Evolutionary conservation across 2,888 invertebrate genomes (phyloP).

Genomic region (Noctua pronuba): DNA sequence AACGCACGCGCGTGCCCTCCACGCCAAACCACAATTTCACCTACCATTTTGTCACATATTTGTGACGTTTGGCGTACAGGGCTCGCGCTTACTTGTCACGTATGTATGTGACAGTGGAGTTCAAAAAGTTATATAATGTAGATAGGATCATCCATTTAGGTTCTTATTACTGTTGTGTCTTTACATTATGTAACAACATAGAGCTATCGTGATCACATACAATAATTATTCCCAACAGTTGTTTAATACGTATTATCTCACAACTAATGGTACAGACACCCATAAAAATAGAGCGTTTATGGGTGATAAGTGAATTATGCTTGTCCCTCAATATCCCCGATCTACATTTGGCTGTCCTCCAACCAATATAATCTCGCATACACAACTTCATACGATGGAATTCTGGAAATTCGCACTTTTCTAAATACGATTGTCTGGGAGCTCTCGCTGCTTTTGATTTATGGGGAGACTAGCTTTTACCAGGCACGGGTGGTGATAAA

Average conservation of each 20-base stretch:
- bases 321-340: slow-evolving; percentile 68
- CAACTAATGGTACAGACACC: slow-evolving; percentile 45
- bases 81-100: too few relatives aligned
- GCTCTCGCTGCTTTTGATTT: slow-evolving; percentile 54
- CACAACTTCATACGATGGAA: slow-evolving; percentile 63
- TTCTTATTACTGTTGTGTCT: not conserved
- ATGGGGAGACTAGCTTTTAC: slow-evolving; percentile 23
- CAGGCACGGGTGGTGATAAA: not conserved
- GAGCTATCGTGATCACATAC: slow-evolving; percentile 1
- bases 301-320: slow-evolving; percentile 69
- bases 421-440: slow-evolving; percentile 65
- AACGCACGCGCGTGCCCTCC: too few relatives aligned
- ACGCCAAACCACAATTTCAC: too few relatives aligned
- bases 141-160: not conserved
- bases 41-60: too few relatives aligned
- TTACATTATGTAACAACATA: not conserved
- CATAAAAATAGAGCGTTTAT: slow-evolving; percentile 61
- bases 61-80: too few relatives aligned
- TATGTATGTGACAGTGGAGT: too few relatives aligned
- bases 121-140: too few relatives aligned
- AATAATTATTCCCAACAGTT: slow-evolving; percentile 23
- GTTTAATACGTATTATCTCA: slow-evolving; percentile 26
- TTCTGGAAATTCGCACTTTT: slow-evolving; percentile 69
- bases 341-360: slow-evolving; percentile 77
- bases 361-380: slow-evolving; percentile 69